phyloP scores from a whole-genome alignment of 2,797 vertebrate genomes.

The Ctenopoma multispine region DNA sequence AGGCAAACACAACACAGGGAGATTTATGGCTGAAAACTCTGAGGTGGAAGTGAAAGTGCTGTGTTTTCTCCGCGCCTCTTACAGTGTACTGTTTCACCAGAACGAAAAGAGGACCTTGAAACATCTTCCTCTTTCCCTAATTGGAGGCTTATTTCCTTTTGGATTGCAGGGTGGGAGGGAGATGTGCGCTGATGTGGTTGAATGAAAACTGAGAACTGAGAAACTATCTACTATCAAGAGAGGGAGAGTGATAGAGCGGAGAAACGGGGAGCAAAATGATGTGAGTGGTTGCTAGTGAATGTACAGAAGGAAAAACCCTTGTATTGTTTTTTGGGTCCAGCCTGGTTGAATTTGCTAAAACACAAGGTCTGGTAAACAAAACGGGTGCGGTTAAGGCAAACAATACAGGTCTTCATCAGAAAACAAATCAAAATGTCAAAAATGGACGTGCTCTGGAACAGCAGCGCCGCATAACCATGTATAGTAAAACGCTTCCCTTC shows the following conservation, averaged over 20 bases:
- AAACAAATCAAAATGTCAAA: slow-evolving; percentile 55
- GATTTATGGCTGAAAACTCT: slow-evolving; percentile 20
- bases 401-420: slow-evolving; percentile 54
- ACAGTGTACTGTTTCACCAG: slow-evolving; percentile 39
- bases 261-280: slow-evolving; percentile 20
- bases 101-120: slow-evolving; percentile 66
- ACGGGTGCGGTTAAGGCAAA: slow-evolving; percentile 47
- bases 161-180: slow-evolving; percentile 29
- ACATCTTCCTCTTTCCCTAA: slow-evolving; percentile 64
- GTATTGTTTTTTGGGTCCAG: slow-evolving; percentile 34
- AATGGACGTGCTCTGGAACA: slow-evolving; percentile 21
- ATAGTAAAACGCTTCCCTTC: slow-evolving; percentile 7
- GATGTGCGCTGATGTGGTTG: not conserved
- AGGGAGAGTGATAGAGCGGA: no score
- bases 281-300: slow-evolving; percentile 36
- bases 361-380: slow-evolving; percentile 35
- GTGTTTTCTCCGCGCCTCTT: slow-evolving; percentile 1
- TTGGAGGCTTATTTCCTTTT: slow-evolving; percentile 65
- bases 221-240: slow-evolving; percentile 8
- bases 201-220: slow-evolving; percentile 47
- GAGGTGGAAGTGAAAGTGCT: slow-evolving; percentile 72
- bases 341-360: slow-evolving; percentile 33
- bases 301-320: slow-evolving; percentile 29
- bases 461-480: not conserved
- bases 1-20: not conserved